Percentiles rank a stretch among this genome's conserved stretches.
Conservation (phyloP, 2,797 vertebrate genomes). For the Synanceia verrucosa region DNA sequence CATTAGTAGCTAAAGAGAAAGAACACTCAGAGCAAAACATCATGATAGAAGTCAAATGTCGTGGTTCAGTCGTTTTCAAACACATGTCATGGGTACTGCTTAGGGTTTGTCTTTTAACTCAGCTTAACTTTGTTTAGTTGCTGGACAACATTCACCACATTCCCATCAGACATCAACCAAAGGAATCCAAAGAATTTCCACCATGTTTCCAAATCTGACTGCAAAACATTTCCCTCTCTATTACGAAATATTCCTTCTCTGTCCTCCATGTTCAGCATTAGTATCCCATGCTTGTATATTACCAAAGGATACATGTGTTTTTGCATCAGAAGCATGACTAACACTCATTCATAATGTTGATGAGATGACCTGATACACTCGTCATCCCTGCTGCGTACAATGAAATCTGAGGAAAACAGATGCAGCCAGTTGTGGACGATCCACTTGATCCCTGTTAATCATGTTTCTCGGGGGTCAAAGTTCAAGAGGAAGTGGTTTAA, state of each 20-base stretch:
- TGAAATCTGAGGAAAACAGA: background rate
- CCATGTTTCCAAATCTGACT: slow-evolving; percentile 17
- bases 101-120: background rate
- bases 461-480: slow-evolving; percentile 44
- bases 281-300: slow-evolving; percentile 24
- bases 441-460: slow-evolving; percentile 46
- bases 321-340: background rate
- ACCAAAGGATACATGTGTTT: slow-evolving; percentile 15
- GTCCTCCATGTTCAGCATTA: no score
- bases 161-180: slow-evolving; percentile 7
- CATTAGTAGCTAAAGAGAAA: background rate
- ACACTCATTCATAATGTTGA: background rate
- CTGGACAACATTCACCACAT: slow-evolving; percentile 1
- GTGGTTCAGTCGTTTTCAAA: background rate
- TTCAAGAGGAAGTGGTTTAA: slow-evolving; percentile 72
- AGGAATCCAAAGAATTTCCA: slow-evolving; percentile 38
- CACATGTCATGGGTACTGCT: background rate
- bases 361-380: background rate
- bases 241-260: slow-evolving; percentile 21
- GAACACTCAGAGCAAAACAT: background rate
- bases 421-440: slow-evolving; percentile 2
- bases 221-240: slow-evolving; percentile 1
- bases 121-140: slow-evolving; percentile 8
- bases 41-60: background rate
- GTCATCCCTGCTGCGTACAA: background rate